Conservation (phyloP, 1,140 invertebrate genomes). For the Pectinophora gossypiella region DNA sequence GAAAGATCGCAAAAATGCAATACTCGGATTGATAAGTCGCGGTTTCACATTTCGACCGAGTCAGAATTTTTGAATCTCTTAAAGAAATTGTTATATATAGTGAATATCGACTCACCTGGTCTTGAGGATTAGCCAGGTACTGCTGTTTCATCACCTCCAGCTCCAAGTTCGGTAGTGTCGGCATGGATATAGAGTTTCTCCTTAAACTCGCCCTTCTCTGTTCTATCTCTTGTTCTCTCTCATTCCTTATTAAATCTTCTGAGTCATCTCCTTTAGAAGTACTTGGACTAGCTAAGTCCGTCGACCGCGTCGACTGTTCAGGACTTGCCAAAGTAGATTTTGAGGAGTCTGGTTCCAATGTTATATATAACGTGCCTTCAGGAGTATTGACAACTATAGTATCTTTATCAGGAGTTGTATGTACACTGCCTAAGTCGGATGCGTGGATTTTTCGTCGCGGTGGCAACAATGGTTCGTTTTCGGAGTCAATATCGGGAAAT, state of each 20-base stretch:
- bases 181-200: constrained; percentile 72
- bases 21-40: too few species aligned
- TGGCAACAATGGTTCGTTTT: constrained; percentile 5
- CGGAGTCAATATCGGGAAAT: constrained; percentile 12
- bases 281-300: constrained; percentile 37
- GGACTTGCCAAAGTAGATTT: constrained; percentile 38
- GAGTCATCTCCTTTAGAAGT: constrained; percentile 48
- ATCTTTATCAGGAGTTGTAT: constrained; percentile 49
- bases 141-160: constrained; percentile 53
- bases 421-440: constrained; percentile 44
- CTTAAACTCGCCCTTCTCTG: constrained; percentile 43
- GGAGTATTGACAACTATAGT: constrained; percentile 67
- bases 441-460: constrained; percentile 38
- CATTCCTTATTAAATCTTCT: constrained; percentile 38
- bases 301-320: constrained; percentile 47
- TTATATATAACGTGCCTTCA: constrained; percentile 64
- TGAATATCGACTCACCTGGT: constrained; percentile 41
- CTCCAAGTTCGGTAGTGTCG: constrained; percentile 60
- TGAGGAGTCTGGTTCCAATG: constrained; percentile 52
- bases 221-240: constrained; percentile 30
- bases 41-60: too few species aligned
- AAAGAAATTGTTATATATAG: neutral
- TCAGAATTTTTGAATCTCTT: too few species aligned
- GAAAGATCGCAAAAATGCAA: too few species aligned
- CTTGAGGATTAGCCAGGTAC: constrained; percentile 48